These are phyloP conservation scores for Deroplatys truncata DNA, from an alignment of 2,888 invertebrate genomes.

Conservation along the genomic window DNA sequence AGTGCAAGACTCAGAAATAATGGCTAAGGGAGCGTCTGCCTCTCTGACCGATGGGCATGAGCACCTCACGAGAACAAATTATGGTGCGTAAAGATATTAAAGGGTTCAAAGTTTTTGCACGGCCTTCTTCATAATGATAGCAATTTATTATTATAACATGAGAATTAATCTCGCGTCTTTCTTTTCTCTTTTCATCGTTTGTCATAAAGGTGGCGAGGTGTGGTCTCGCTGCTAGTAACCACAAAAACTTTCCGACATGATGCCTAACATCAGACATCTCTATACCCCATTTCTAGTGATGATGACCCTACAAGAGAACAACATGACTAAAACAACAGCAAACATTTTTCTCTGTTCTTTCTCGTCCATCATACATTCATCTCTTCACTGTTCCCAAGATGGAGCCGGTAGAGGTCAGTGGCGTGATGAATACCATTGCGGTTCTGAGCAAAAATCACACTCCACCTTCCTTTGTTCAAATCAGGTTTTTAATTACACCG, in stretches of 20 bases:
- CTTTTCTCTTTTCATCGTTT: background rate
- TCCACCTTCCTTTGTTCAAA: no score
- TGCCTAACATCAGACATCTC: background rate
- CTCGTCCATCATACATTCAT: background rate
- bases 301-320: background rate
- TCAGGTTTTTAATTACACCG: no score
- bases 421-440: background rate
- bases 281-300: background rate
- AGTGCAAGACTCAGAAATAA: no score
- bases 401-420: background rate
- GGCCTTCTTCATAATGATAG: background rate
- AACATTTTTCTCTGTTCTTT: background rate
- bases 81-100: background rate
- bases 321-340: background rate
- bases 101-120: background rate
- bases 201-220: background rate
- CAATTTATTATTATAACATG: background rate
- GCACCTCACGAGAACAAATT: background rate
- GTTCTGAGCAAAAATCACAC: no score
- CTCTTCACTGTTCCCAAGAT: background rate
- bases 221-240: background rate
- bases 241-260: background rate
- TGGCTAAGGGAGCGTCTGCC: background rate
- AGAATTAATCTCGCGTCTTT: background rate
- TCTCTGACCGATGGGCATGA: background rate